Percentiles rank a stretch among this genome's conserved stretches.
These are phyloP conservation scores for Prunella fulvescens DNA, from an alignment of 2,113 vertebrate species.

Conservation along the genomic window DNA sequence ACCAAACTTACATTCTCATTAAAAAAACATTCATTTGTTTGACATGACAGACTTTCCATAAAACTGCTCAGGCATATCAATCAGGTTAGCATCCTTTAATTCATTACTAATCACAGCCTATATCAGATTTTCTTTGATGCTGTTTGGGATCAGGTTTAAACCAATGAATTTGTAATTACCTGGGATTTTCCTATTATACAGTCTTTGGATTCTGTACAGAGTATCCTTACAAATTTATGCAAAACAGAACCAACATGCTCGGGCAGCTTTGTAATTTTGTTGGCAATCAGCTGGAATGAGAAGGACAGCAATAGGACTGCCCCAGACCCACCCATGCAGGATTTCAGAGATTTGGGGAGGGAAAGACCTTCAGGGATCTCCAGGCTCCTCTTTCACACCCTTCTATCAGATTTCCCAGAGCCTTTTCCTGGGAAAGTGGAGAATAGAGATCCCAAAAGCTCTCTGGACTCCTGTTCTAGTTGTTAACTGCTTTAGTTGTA, in stretches of 20 bases:
- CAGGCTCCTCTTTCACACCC: not conserved
- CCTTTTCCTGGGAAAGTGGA: not conserved
- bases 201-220: not conserved
- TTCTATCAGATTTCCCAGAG: not conserved
- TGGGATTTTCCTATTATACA: not conserved
- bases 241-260: not conserved
- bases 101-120: slow-evolving; percentile 30
- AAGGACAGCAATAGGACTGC: not conserved
- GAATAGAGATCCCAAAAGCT: not conserved
- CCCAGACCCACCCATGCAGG: not conserved
- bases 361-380: not conserved
- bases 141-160: slow-evolving; percentile 30
- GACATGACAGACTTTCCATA: slow-evolving; percentile 47
- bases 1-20: slow-evolving; percentile 43
- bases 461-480: not conserved
- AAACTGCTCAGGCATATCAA: slow-evolving; percentile 42
- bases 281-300: not conserved
- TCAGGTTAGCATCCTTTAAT: slow-evolving; percentile 37
- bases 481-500: not conserved
- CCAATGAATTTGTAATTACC: slow-evolving; percentile 13
- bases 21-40: slow-evolving; percentile 45
- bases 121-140: slow-evolving; percentile 26
- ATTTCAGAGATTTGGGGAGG: not conserved
- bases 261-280: not conserved
- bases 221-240: not conserved